These are phyloP conservation scores for Phalacrocorax pelagicus DNA, from an alignment of 2,113 vertebrate genomes.

Conservation along the genomic window DNA sequence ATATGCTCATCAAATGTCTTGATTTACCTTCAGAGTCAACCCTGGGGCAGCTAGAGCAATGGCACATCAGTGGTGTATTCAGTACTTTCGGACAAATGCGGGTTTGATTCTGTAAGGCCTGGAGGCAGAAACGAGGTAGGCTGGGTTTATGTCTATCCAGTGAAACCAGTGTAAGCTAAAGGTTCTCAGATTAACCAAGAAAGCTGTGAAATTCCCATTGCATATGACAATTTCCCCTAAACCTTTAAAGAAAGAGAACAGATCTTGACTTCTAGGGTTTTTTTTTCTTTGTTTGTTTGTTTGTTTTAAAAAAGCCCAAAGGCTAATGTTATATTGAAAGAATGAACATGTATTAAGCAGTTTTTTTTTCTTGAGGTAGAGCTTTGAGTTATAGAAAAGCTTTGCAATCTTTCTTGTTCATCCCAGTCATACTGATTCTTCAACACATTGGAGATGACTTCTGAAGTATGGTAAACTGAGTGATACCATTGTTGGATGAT, in stretches of 20 bases:
- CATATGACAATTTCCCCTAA: not conserved
- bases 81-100: not conserved
- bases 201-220: not conserved
- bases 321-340: not conserved
- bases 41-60: not conserved
- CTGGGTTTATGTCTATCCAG: not conserved
- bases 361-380: not conserved
- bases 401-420: not conserved
- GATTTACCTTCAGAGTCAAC: not conserved
- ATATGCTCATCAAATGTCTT: not conserved
- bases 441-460: not conserved
- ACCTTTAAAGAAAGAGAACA: not conserved
- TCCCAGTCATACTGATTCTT: not conserved
- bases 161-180: not conserved
- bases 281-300: too few species aligned
- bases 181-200: not conserved
- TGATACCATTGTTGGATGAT: not conserved
- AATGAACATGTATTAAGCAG: not conserved
- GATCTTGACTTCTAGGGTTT: not conserved
- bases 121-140: not conserved
- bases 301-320: too few species aligned
- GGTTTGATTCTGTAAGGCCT: not conserved
- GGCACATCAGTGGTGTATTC: not conserved
- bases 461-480: not conserved
- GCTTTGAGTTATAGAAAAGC: not conserved